Conservation (phyloP, 2,797 vertebrate genomes). For the Lepus oiostolus region DNA sequence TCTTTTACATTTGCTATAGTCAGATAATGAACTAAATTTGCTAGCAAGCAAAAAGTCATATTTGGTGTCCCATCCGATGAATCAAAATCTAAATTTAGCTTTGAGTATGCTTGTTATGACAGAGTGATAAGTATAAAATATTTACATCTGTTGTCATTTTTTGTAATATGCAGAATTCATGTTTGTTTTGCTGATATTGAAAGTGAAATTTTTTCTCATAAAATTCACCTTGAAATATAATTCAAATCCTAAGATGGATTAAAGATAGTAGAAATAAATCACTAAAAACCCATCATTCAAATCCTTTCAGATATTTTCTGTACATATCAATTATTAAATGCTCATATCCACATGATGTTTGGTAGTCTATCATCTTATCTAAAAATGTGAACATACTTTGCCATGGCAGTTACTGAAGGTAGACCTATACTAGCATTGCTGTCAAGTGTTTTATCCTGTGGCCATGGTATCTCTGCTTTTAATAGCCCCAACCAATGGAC, state of each 20-base stretch:
- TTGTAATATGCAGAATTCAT: slow-evolving; percentile 1
- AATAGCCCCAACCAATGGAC: background rate
- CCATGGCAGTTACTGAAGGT: background rate
- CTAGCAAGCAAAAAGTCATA: slow-evolving; percentile 29
- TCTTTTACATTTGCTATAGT: slow-evolving; percentile 55
- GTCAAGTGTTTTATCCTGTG: background rate
- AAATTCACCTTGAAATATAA: background rate
- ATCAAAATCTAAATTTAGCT: slow-evolving; percentile 23
- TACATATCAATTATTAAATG: background rate
- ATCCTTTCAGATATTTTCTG: background rate
- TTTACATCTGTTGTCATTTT: background rate
- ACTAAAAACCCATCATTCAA: background rate
- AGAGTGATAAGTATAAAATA: background rate
- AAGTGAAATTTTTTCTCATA: background rate
- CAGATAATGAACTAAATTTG: slow-evolving; percentile 57
- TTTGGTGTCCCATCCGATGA: background rate
- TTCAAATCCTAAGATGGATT: slow-evolving; percentile 29
- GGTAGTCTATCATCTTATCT: background rate
- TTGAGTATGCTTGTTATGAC: background rate
- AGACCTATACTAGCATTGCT: background rate
- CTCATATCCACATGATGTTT: background rate
- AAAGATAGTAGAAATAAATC: background rate
- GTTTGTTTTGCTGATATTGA: background rate
- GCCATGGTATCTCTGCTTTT: background rate
- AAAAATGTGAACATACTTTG: background rate